Conservation (phyloP, 2,113 vertebrate species). For the Neopipo cinnamomea region DNA sequence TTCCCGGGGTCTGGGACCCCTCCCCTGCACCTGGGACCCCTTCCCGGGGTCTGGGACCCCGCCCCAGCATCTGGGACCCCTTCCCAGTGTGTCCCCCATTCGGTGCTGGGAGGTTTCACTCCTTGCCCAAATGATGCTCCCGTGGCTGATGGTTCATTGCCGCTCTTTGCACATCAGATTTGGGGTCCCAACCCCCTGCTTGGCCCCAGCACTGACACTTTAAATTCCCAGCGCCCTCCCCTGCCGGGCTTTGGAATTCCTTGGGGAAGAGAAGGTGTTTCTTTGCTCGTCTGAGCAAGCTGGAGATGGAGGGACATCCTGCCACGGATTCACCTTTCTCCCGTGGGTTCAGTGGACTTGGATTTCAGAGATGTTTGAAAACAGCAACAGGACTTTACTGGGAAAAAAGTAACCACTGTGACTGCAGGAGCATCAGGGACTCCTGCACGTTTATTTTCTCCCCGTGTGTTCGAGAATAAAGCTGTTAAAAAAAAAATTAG, state of each 20-base stretch:
- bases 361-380: not conserved
- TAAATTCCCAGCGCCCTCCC: not conserved
- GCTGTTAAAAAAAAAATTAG: not conserved
- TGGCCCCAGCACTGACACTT: not conserved
- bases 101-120: no score
- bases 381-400: not conserved
- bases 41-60: not conserved
- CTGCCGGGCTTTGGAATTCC: not conserved
- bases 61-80: not conserved
- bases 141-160: not conserved
- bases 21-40: no score
- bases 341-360: accelerated
- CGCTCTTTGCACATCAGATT: not conserved
- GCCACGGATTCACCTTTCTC: accelerated
- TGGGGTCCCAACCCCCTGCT: not conserved
- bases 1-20: no score
- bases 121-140: not conserved
- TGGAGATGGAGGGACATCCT: not conserved
- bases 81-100: not conserved
- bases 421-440: not conserved
- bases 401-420: not conserved
- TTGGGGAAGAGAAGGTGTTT: accelerated
- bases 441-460: not conserved
- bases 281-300: not conserved
- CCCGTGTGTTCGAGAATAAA: conserved; percentile 9